Base-by-base conservation (phyloP, 2,797 vertebrate genomes). In the Hemibagrus guttatus region DNA sequence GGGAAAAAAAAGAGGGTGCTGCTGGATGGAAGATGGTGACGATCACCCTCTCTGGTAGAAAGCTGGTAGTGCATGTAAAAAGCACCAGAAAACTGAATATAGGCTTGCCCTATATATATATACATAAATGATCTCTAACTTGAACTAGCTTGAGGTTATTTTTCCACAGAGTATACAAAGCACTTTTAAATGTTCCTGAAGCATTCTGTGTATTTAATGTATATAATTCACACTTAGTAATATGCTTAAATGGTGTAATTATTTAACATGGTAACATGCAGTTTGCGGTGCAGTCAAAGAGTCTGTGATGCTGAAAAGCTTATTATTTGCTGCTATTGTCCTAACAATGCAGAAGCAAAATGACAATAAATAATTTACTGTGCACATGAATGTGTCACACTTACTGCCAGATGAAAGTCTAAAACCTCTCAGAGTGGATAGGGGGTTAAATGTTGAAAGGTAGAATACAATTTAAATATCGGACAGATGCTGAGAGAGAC, bases 41-140 rank as follows among this genome's bases (percentile, higher is more conserved):
- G 35, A 23, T 79, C 42, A n/a, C 69, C 71, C 71, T 49, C n/a
- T 12, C 16, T 78, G 75, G 75, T 56, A 56, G n/a, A 56, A 78
- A 76, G 56, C n/a, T 78, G 28, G 52, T 6, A 78, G 28, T 21
- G n/a, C n/a, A 56, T 1, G 14, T 54, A 17, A 7, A n/a, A 78
- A 3, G 49, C n/a, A 54, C 12, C 6, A 56, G 1, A 56, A 28
- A 56, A 56, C 1, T 7, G 46, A 52, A 16, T 17, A 21, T 35
- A 56, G 16, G 17, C 7, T 5, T 78, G 52, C 2, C 1, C 9
- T n/a, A n/a, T n/a, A n/a, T n/a, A n/a, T n/a, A n/a, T n/a, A n/a
- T n/a, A n/a, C n/a, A n/a, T n/a, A n/a, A n/a, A n/a, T n/a, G n/a
- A n/a, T n/a, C 46, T 54, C 72, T 6, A 21, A 46, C 39, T 14